Evolutionary conservation across 1,140 invertebrate genomes (phyloP).

Genomic region (Drosophila malerkotliana): DNA sequence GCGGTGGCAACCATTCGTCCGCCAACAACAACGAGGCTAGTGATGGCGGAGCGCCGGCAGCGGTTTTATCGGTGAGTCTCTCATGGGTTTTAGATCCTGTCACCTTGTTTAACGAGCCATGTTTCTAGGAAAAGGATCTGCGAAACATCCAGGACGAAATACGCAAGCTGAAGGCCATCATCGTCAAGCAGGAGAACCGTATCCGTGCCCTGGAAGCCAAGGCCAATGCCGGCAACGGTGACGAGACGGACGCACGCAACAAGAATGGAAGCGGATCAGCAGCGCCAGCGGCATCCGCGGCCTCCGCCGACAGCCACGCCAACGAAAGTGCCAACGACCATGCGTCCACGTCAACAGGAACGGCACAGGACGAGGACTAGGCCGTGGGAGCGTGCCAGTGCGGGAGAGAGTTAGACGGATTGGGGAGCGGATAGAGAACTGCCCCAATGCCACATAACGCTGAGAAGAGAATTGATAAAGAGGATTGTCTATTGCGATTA

Average conservation of each 20-base stretch:
- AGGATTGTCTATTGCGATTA: slow-evolving; percentile 66
- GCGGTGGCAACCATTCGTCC: slow-evolving; percentile 61
- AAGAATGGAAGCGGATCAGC: slow-evolving; percentile 54
- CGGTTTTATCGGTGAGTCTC: slow-evolving; percentile 63
- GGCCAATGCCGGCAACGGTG: slow-evolving; percentile 57
- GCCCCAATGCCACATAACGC: slow-evolving; percentile 54
- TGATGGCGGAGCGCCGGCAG: slow-evolving; percentile 50
- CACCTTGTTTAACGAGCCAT: neutral
- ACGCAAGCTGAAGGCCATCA: slow-evolving; percentile 95
- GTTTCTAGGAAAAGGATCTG: slow-evolving; percentile 86
- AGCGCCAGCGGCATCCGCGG: slow-evolving; percentile 34
- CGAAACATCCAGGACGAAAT: slow-evolving; percentile 94
- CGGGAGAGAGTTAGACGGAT: neutral
- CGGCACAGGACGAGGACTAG: slow-evolving; percentile 61
- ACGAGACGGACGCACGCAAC: slow-evolving; percentile 77
- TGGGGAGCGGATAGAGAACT: slow-evolving; percentile 61
- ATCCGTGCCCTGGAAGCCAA: slow-evolving; percentile 86
- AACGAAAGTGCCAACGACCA: slow-evolving; percentile 77
- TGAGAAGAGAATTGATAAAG: slow-evolving; percentile 2
- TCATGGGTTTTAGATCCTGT: too few relatives aligned
- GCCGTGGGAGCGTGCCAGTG: slow-evolving; percentile 7
- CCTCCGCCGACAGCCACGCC: slow-evolving; percentile 62
- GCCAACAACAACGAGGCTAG: slow-evolving; percentile 73
- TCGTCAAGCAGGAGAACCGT: slow-evolving; percentile 97
- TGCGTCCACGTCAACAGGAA: slow-evolving; percentile 45